Evolutionary conservation across 2,797 vertebrate genomes (phyloP).

Genomic region (Syngnathus acus): DNA sequence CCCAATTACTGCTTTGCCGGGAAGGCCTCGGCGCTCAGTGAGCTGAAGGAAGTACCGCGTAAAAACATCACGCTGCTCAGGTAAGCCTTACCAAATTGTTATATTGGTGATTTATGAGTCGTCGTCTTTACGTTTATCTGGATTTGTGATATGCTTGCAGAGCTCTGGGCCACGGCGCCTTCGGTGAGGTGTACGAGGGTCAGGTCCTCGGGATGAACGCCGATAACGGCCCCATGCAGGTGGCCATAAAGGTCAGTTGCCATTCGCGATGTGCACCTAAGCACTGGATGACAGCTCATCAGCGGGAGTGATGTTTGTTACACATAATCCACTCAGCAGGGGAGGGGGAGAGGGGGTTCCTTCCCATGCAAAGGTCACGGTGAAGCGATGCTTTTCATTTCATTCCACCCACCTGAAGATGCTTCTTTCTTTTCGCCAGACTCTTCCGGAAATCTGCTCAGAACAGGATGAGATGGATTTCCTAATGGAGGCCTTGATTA

Average conservation of each 20-base stretch:
- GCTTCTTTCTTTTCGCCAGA: constrained; percentile 63
- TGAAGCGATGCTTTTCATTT: neutral
- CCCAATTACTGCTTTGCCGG: constrained; percentile 90
- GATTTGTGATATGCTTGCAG: constrained; percentile 49
- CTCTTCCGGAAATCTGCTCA: constrained; percentile 89
- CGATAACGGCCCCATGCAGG: constrained; percentile 79
- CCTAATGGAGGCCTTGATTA: constrained; percentile 88
- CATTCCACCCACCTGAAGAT: constrained; percentile 4
- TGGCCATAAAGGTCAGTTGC: constrained; percentile 85
- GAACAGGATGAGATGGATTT: constrained; percentile 92
- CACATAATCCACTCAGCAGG: constrained; percentile 6
- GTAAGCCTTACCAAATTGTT: constrained; percentile 40
- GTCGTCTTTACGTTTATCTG: neutral
- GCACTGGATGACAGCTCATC: neutral
- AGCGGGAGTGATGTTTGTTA: constrained; percentile 12
- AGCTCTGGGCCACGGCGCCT: constrained; percentile 85
- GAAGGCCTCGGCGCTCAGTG: constrained; percentile 72
- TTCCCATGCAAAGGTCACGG: constrained; percentile 22
- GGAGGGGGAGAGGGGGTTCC: neutral
- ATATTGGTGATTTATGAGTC: too few relatives aligned
- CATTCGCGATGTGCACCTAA: constrained; percentile 3
- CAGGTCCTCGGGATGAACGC: constrained; percentile 79
- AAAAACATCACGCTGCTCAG: constrained; percentile 86
- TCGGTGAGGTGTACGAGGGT: constrained; percentile 90
- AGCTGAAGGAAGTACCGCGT: constrained; percentile 84